Evolutionary conservation across 1,140 invertebrate species (phyloP).

Genomic region (Stenopsyche tienmushanensis): DNA sequence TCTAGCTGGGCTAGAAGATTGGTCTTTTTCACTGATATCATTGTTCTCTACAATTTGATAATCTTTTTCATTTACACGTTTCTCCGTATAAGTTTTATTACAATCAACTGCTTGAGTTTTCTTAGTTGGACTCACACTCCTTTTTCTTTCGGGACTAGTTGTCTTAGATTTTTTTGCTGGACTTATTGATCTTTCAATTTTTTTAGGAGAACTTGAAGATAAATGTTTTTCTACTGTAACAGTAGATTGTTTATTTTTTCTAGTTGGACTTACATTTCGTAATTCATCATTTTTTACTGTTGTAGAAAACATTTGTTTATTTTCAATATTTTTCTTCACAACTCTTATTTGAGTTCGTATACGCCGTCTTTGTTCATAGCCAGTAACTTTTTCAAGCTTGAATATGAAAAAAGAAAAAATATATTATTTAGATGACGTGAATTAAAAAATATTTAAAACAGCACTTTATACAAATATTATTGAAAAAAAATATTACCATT

Average conservation of each 20-base stretch:
- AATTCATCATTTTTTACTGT: constrained; percentile 12
- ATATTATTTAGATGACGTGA: no score
- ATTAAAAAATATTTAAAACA: neutral
- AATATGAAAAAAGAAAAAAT: constrained; percentile 43
- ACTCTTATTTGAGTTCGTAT: constrained; percentile 73
- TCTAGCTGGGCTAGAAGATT: constrained; percentile 21
- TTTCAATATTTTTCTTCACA: constrained; percentile 60
- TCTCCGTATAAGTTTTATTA: constrained; percentile 4
- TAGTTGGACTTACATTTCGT: constrained; percentile 20
- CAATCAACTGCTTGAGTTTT: neutral
- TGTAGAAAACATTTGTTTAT: constrained; percentile 27
- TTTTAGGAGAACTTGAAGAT: neutral
- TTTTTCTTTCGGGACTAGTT: constrained; percentile 30
- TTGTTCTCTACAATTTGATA: neutral
- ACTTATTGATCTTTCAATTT: constrained; percentile 24
- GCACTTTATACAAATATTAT: constrained; percentile 1
- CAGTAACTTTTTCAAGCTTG: constrained; percentile 70
- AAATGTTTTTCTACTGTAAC: constrained; percentile 31
- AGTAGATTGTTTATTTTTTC: constrained; percentile 39
- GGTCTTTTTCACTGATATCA: constrained; percentile 26
- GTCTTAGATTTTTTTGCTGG: constrained; percentile 13
- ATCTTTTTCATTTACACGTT: constrained; percentile 10
- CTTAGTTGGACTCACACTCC: constrained; percentile 34
- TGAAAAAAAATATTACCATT: constrained; percentile 56
- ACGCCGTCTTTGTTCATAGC: constrained; percentile 71